These are phyloP conservation scores for Caenorhabditis imperialis DNA, from an alignment of 2,888 invertebrate genomes.

Conservation along the genomic window DNA sequence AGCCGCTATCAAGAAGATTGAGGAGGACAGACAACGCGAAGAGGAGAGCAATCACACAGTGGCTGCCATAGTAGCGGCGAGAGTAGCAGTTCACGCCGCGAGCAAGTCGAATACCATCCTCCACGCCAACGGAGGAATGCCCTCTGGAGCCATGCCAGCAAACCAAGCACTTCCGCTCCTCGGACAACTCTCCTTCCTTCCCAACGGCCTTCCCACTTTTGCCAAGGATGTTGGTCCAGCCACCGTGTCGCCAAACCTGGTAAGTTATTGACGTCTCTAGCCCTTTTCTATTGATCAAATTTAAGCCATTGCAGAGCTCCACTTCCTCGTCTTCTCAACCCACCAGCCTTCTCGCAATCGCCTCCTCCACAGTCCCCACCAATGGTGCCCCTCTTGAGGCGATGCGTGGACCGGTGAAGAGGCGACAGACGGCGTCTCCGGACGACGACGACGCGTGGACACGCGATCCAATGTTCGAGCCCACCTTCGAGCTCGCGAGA, in stretches of 20 bases:
- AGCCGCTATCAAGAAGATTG: slow-evolving; percentile 19
- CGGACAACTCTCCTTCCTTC: too few species aligned
- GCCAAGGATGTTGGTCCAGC: too few species aligned
- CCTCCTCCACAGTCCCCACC: not conserved
- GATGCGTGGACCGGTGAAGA: not conserved
- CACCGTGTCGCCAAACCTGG: slow-evolving; percentile 18
- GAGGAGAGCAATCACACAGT: slow-evolving; percentile 4
- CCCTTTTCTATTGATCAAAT: not conserved
- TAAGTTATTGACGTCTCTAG: not conserved
- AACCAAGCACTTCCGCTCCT: too few species aligned
- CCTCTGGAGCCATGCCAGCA: too few species aligned
- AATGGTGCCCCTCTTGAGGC: not conserved
- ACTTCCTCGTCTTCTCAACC: not conserved
- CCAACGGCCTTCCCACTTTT: too few species aligned
- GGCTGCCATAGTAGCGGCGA: slow-evolving; percentile 16
- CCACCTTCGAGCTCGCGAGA: slow-evolving; percentile 27
- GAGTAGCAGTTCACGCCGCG: slow-evolving; percentile 11
- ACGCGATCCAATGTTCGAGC: slow-evolving; percentile 24
- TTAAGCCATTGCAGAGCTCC: slow-evolving; percentile 12
- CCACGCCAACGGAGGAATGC: too few species aligned
- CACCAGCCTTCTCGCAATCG: not conserved
- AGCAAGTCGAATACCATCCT: too few species aligned
- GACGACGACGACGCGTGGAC: not conserved
- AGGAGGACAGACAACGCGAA: slow-evolving; percentile 9
- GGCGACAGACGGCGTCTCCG: not conserved